Conservation (phyloP, 2,888 invertebrate genomes). For the Laothoe populi region DNA sequence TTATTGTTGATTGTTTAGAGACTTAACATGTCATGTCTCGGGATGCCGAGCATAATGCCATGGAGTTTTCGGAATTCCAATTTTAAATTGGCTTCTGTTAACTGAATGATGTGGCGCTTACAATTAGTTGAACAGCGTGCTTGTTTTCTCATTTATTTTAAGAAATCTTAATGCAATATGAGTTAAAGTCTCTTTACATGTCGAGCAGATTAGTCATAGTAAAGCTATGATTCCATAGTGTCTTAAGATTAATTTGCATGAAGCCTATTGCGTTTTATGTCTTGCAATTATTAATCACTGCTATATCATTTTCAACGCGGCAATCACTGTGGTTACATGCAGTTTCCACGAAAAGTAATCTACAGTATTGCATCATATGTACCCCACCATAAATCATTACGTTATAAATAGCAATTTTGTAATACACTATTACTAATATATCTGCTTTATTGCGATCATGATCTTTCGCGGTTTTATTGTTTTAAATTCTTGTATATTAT, state of each 20-base stretch:
- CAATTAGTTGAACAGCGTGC: no score
- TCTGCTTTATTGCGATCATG: background rate
- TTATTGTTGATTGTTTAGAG: no score
- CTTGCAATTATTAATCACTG: background rate
- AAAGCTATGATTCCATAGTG: background rate
- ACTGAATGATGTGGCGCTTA: no score
- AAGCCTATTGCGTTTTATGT: background rate
- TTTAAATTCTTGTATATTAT: background rate
- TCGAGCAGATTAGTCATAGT: background rate
- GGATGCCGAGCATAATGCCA: no score
- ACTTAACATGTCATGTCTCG: no score
- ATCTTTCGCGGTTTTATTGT: background rate
- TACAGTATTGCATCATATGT: conserved; percentile 33
- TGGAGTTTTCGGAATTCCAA: no score
- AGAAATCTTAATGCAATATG: no score
- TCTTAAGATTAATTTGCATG: background rate
- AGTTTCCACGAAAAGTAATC: conserved; percentile 32
- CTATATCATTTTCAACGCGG: background rate
- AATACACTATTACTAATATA: background rate
- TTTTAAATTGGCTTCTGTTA: no score
- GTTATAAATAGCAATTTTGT: conserved; percentile 24
- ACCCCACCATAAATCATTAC: conserved; percentile 7
- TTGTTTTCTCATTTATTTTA: no score
- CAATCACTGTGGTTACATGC: conserved; percentile 34
- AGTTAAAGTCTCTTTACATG: no score